These are phyloP conservation scores for Cyprinodon diabolis DNA, from an alignment of 2,797 vertebrate species.

Conservation along the genomic window DNA sequence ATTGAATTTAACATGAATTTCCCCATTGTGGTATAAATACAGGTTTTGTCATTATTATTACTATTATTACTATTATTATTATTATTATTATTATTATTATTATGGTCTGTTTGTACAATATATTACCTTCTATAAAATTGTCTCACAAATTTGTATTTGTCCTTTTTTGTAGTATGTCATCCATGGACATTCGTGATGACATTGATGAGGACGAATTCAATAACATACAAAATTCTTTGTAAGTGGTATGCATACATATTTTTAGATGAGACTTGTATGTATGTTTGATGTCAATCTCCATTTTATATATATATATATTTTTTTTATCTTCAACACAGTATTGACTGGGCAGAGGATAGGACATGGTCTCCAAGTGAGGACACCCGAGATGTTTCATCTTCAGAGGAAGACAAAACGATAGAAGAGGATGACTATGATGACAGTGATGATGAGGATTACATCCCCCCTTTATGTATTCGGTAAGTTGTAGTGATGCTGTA, in stretches of 20 bases:
- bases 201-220: background rate
- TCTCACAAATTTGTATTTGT: background rate
- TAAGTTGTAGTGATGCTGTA: background rate
- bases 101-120: no score
- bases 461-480: background rate
- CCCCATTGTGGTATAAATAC: no score
- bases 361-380: no score
- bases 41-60: no score
- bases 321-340: background rate
- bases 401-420: background rate
- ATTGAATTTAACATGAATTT: no score
- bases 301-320: no score
- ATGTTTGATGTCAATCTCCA: background rate
- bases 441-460: constrained; percentile 3
- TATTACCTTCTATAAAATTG: no score
- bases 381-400: background rate
- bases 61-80: no score
- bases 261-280: background rate
- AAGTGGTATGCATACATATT: background rate
- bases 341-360: background rate
- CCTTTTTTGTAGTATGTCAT: background rate
- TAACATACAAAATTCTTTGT: background rate
- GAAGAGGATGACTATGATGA: background rate
- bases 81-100: no score
- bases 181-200: no score